Conservation (phyloP, 2,888 invertebrate genomes). For the Hecatera dysodea region DNA sequence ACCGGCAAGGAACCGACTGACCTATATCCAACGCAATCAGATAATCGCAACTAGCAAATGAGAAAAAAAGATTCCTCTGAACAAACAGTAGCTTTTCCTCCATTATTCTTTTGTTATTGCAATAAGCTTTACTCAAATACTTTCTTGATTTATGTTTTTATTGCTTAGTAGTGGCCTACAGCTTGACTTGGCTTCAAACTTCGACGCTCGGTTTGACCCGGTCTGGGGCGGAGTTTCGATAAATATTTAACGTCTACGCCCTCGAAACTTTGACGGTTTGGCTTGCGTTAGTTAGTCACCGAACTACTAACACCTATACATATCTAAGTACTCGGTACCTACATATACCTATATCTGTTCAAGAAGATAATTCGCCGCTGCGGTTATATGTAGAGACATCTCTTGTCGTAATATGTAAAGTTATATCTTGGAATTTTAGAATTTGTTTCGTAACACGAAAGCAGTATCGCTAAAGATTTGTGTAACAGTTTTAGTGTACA, state of each 20-base stretch:
- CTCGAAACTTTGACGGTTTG: conserved; percentile 9
- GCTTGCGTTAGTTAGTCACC: background rate
- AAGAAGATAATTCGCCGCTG: background rate
- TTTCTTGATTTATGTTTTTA: background rate
- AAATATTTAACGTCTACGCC: conserved; percentile 21
- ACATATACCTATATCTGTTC: too few species aligned
- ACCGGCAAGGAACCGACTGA: conserved; percentile 30
- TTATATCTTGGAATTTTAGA: too few species aligned
- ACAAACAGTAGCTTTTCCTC: background rate
- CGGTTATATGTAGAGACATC: background rate
- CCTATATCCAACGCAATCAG: conserved; percentile 22
- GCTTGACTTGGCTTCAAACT: conserved; percentile 2
- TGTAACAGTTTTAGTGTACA: too few species aligned
- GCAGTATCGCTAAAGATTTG: too few species aligned
- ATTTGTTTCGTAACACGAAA: too few species aligned
- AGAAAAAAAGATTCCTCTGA: background rate
- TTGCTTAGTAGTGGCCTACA: conserved; percentile 2
- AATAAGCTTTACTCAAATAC: background rate
- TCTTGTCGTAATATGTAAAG: too few species aligned
- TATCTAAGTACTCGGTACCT: conserved; percentile 1
- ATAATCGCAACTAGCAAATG: conserved; percentile 5
- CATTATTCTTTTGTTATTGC: background rate
- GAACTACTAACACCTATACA: background rate
- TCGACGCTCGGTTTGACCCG: background rate
- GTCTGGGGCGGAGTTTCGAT: conserved; percentile 1